These are phyloP conservation scores for Elephas maximus DNA, from an alignment of 2,113 vertebrate species.

Conservation along the genomic window DNA sequence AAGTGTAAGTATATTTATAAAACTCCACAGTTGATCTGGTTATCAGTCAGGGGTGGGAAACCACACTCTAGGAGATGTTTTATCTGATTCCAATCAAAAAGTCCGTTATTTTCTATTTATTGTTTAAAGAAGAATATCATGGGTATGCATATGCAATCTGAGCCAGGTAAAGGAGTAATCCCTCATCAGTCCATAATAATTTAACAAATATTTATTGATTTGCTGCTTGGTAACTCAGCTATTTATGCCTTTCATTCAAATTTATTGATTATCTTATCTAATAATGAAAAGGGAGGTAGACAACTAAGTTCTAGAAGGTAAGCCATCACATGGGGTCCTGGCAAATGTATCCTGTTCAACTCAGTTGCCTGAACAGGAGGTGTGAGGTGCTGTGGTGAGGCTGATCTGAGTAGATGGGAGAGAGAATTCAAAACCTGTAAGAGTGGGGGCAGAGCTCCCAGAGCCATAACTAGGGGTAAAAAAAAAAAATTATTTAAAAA, in stretches of 20 bases:
- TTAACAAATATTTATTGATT: constrained; percentile 20
- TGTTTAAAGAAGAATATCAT: not conserved
- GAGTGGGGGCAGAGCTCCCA: not conserved
- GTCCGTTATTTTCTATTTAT: not conserved
- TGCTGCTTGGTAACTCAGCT: not conserved
- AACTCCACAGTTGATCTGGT: not conserved
- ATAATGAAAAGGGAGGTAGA: not conserved
- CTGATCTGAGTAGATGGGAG: not conserved
- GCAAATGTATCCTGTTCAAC: not conserved
- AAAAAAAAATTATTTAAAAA: constrained; percentile 21
- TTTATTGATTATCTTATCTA: not conserved
- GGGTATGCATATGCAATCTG: not conserved
- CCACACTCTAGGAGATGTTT: not conserved
- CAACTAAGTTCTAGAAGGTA: not conserved
- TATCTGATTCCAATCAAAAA: not conserved
- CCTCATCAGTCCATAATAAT: not conserved
- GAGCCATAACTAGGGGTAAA: not conserved
- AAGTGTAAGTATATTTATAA: not conserved
- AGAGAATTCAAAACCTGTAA: not conserved
- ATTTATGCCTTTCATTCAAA: constrained; percentile 6
- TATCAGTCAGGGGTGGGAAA: not conserved
- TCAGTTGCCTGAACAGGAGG: not conserved
- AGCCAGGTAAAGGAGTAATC: not conserved
- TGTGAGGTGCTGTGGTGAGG: too few species aligned
- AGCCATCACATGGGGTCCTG: not conserved